Conservation (phyloP, 2,797 vertebrate genomes). For the Tangara arthus region DNA sequence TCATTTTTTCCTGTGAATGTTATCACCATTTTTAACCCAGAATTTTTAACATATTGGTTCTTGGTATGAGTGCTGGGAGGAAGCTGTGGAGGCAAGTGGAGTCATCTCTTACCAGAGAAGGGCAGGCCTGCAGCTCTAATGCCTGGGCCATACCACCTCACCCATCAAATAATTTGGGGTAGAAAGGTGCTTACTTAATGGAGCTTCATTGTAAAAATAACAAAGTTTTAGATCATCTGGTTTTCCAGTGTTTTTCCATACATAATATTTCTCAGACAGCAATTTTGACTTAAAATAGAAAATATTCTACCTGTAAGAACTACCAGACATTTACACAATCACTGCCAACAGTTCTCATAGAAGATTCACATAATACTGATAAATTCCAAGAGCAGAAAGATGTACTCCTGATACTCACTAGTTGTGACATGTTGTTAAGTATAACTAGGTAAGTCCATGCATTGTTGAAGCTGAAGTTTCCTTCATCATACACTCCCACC, state of each 20-base stretch:
- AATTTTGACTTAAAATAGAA: neutral
- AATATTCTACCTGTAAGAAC: neutral
- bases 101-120: neutral
- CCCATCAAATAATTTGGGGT: neutral
- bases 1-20: neutral
- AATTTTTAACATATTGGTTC: neutral
- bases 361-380: neutral
- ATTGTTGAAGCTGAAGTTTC: constrained; percentile 93
- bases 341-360: neutral
- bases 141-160: neutral
- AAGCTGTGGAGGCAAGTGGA: neutral
- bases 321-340: neutral
- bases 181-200: neutral
- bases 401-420: constrained; percentile 79
- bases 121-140: neutral
- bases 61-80: neutral
- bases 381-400: neutral
- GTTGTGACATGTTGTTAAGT: constrained; percentile 95
- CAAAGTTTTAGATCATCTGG: neutral
- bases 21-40: neutral
- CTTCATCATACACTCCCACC: constrained; percentile 90
- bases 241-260: neutral
- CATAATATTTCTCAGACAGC: neutral
- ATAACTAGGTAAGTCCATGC: constrained; percentile 98
- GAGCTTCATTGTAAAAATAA: neutral